phyloP scores from a whole-genome alignment of 2,113 vertebrate genomes.

The Sebastes schlegelii region DNA sequence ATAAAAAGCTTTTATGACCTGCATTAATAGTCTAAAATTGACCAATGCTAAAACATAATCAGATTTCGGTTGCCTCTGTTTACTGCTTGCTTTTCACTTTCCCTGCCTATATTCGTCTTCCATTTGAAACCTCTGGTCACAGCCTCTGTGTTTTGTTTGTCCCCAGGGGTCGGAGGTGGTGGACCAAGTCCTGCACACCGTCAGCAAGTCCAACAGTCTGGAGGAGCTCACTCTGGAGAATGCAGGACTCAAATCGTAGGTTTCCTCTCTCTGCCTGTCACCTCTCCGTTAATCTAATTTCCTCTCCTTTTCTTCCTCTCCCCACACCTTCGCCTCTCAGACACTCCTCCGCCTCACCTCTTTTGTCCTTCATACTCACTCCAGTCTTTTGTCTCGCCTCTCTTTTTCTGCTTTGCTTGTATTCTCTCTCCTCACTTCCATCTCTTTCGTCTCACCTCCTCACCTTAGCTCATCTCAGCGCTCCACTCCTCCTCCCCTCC shows the following conservation, averaged over 20 bases:
- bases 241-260: constrained; percentile 91
- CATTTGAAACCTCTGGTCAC: background rate
- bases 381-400: background rate
- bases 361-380: constrained; percentile 28
- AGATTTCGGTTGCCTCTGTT: background rate
- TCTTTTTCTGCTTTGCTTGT: constrained; percentile 4
- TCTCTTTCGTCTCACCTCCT: constrained; percentile 22
- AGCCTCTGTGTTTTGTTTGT: background rate
- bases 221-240: constrained; percentile 94
- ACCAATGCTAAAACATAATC: background rate
- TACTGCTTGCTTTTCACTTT: background rate
- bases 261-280: constrained; percentile 31
- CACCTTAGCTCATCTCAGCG: constrained; percentile 36
- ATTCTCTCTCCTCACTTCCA: constrained; percentile 26
- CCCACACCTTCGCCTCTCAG: constrained; percentile 13
- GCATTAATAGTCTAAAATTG: background rate
- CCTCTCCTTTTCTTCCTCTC: constrained; percentile 13
- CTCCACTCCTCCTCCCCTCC: constrained; percentile 23
- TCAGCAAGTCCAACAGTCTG: constrained; percentile 93
- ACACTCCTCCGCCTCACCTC: constrained; percentile 19
- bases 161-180: constrained; percentile 91
- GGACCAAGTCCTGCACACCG: constrained; percentile 91
- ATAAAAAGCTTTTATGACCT: background rate
- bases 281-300: constrained; percentile 39
- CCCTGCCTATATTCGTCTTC: background rate